Evolutionary conservation across 2,888 invertebrate genomes (phyloP).

Genomic region (Drosophila kanekoi): DNA sequence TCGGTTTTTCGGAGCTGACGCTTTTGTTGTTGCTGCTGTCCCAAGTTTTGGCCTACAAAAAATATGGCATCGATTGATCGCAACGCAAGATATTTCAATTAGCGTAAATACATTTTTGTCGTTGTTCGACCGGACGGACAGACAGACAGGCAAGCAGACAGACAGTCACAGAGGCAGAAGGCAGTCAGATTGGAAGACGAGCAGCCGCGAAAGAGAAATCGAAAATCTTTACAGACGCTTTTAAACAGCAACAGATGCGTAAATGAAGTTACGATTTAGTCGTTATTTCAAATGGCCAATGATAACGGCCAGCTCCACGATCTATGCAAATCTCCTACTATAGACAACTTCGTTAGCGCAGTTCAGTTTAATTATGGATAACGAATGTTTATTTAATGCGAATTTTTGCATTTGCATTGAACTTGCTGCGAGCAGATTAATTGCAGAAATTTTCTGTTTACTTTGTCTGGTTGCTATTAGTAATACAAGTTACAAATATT

Average conservation of each 20-base stretch:
- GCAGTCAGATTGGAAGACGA: slow-evolving; percentile 30
- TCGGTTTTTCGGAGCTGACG: slow-evolving; percentile 57
- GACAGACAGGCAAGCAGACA: slow-evolving; percentile 24
- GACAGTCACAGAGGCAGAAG: slow-evolving; percentile 28
- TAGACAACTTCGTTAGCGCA: slow-evolving; percentile 27
- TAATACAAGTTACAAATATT: slow-evolving; percentile 10
- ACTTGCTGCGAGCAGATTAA: neutral
- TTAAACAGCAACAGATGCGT: slow-evolving; percentile 49
- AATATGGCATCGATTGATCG: slow-evolving; percentile 82
- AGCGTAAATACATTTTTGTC: slow-evolving; percentile 81
- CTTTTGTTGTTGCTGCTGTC: slow-evolving; percentile 25
- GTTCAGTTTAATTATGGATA: neutral
- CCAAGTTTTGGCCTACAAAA: slow-evolving; percentile 72
- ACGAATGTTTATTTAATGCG: neutral
- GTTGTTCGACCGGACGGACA: slow-evolving; percentile 53
- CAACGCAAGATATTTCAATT: slow-evolving; percentile 80
- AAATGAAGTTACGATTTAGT: slow-evolving; percentile 50
- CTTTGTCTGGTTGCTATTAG: neutral
- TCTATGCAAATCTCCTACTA: slow-evolving; percentile 40
- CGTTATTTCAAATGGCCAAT: slow-evolving; percentile 40
- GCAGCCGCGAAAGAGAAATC: slow-evolving; percentile 67
- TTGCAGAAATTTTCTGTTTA: neutral
- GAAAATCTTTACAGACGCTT: slow-evolving; percentile 40
- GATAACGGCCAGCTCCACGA: slow-evolving; percentile 22
- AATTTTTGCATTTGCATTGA: neutral